Evolutionary conservation across 2,797 vertebrate species (phyloP).

Genomic region (Pseudochaenichthys georgianus): DNA sequence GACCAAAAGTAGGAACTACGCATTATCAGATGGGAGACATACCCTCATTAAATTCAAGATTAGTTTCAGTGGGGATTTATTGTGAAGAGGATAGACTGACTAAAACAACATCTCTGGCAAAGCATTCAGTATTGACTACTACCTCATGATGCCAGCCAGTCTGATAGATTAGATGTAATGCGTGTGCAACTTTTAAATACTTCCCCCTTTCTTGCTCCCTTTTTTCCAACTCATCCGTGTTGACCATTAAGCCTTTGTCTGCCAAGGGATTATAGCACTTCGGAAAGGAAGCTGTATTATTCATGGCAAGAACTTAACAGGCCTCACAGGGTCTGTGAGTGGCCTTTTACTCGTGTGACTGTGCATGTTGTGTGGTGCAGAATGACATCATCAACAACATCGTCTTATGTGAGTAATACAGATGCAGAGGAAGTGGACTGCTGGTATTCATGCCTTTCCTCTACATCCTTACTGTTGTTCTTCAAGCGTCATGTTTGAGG

Average conservation of each 20-base stretch:
- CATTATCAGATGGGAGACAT: background rate
- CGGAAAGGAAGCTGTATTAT: conserved; percentile 73
- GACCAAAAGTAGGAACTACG: background rate
- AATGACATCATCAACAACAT: conserved; percentile 10
- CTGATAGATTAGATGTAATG: conserved; percentile 4
- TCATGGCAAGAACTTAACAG: conserved; percentile 56
- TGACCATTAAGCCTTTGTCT: conserved; percentile 53
- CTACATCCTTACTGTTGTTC: conserved; percentile 19
- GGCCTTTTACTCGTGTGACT: background rate
- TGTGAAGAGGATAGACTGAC: background rate
- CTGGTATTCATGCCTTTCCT: conserved; percentile 16
- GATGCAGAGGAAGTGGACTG: conserved; percentile 39
- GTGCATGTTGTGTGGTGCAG: conserved; percentile 1
- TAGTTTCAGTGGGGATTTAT: conserved; percentile 10
- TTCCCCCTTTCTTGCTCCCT: conserved; percentile 27
- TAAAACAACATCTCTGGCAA: background rate
- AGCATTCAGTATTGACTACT: background rate
- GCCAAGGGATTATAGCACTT: conserved; percentile 44
- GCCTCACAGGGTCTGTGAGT: conserved; percentile 24
- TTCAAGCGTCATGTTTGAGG: conserved; percentile 10
- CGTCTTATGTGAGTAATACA: background rate
- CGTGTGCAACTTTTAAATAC: conserved; percentile 33
- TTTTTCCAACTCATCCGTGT: conserved; percentile 10
- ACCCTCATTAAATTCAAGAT: conserved; percentile 26
- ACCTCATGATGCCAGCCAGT: conserved; percentile 15